These are phyloP conservation scores for Pituophis catenifer DNA, from an alignment of 2,113 vertebrate species.

Conservation along the genomic window DNA sequence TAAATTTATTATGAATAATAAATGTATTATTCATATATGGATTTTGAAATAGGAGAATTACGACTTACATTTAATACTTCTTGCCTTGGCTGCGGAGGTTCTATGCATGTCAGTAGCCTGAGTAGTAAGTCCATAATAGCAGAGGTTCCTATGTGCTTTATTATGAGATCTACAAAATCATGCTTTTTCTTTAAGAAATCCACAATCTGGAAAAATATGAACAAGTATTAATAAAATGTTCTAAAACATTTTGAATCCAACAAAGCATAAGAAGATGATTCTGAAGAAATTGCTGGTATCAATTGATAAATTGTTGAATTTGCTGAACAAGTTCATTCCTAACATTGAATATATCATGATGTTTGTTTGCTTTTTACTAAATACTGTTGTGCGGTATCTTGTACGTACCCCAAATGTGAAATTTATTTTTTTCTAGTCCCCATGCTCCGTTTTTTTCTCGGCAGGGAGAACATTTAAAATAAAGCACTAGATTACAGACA, in stretches of 20 bases:
- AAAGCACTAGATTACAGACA: not conserved
- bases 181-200: conserved; percentile 92
- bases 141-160: conserved; percentile 98
- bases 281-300: not conserved
- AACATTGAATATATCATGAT: not conserved
- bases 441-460: not conserved
- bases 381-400: not conserved
- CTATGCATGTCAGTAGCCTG: conserved; percentile 95
- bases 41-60: not conserved
- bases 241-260: not conserved
- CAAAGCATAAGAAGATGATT: not conserved
- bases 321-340: not conserved
- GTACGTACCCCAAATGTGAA: not conserved
- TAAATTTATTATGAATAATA: too few species aligned
- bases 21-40: not conserved
- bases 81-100: conserved; percentile 93
- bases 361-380: not conserved
- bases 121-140: conserved; percentile 98
- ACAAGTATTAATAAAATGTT: not conserved
- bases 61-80: conserved; percentile 91
- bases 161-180: conserved; percentile 94
- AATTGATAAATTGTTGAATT: not conserved
- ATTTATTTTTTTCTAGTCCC: not conserved
- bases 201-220: conserved; percentile 80
- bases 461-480: not conserved